Evolutionary conservation across 2,113 vertebrate species (phyloP).

Genomic region (Pitta sordida): DNA sequence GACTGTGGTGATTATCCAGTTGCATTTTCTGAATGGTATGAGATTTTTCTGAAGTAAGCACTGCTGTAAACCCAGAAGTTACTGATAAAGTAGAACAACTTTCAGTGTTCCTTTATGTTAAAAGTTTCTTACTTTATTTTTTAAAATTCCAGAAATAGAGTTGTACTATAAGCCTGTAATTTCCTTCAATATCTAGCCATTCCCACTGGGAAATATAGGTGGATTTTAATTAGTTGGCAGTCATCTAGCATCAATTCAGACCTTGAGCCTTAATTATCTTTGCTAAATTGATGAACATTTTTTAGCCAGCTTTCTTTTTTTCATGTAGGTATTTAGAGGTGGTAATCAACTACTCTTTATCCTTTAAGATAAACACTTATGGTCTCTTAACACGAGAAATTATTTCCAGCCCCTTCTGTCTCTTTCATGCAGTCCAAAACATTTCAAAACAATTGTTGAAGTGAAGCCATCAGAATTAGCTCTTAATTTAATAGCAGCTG

Average conservation of each 20-base stretch:
- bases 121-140: background rate
- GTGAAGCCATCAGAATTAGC: background rate
- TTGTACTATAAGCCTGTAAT: background rate
- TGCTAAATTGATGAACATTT: background rate
- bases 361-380: background rate
- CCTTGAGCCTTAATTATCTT: background rate
- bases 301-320: background rate
- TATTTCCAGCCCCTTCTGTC: background rate
- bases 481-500: background rate
- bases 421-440: background rate
- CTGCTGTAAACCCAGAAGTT: background rate
- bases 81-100: background rate
- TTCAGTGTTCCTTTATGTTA: background rate
- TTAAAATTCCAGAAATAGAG: background rate
- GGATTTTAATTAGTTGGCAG: background rate
- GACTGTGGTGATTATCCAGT: background rate
- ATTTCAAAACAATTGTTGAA: background rate
- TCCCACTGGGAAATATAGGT: background rate
- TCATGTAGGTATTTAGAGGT: background rate
- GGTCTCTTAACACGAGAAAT: background rate
- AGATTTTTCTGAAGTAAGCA: background rate
- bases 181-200: background rate
- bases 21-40: background rate
- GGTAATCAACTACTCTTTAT: background rate
- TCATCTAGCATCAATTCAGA: background rate